A percentile compares a stretch with the other conserved stretches of the same genome.
phyloP scores from a whole-genome alignment of 2,888 invertebrate genomes.

The Biston betularia region DNA sequence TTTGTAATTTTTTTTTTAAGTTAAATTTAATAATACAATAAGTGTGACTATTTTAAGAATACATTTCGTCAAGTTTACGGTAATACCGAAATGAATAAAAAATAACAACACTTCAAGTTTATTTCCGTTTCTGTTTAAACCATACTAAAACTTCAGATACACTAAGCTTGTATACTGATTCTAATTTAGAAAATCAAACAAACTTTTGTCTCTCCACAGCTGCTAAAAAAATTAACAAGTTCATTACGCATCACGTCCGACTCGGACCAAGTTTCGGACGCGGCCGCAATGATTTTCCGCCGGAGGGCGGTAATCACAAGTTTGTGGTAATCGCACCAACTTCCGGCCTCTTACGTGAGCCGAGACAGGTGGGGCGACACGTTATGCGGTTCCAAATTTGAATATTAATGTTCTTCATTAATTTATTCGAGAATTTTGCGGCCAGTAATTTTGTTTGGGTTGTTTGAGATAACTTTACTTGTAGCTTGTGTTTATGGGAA shows the following conservation, averaged over 20 bases:
- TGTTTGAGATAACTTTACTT: slow-evolving; percentile 14
- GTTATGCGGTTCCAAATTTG: slow-evolving; percentile 54
- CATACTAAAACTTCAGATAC: no score
- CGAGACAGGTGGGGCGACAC: slow-evolving; percentile 55
- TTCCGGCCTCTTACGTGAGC: slow-evolving; percentile 60
- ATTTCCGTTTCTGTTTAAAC: no score
- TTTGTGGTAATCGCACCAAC: slow-evolving; percentile 53
- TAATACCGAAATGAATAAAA: no score
- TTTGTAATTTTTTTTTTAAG: no score
- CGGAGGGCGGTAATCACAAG: slow-evolving; percentile 53
- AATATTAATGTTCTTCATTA: slow-evolving; percentile 49
- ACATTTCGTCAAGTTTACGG: no score
- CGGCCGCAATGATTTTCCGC: slow-evolving; percentile 33
- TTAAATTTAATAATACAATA: no score
- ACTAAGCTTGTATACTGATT: no score
- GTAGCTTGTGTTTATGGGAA: slow-evolving; percentile 1
- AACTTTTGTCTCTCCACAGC: neutral
- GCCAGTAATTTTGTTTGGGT: slow-evolving; percentile 22
- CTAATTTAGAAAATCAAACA: neutral
- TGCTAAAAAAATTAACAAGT: slow-evolving; percentile 47
- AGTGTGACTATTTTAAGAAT: no score
- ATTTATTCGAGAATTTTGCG: slow-evolving; percentile 38
- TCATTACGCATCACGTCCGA: slow-evolving; percentile 58
- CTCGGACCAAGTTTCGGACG: slow-evolving; percentile 54
- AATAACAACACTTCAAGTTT: no score